Evolutionary conservation across 2,113 vertebrate genomes (phyloP), one percentile per base, ranked within the genome.

Genomic region (Oryzias celebensis): DNA sequence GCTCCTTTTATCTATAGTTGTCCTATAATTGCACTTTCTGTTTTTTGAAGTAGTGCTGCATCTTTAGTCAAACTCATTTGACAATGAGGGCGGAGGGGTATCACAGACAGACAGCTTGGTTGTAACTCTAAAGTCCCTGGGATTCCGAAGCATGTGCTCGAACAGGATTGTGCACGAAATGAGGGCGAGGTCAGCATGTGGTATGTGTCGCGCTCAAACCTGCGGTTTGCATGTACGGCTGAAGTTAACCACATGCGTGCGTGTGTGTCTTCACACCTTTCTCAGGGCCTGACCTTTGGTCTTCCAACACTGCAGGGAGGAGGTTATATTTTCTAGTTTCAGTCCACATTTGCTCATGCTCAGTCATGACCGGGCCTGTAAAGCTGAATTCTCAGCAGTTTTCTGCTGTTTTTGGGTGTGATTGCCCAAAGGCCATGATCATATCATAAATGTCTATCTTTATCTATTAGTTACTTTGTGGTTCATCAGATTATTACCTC

Each of bases 11-110:
- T 28, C 26, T 28, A 26, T 26, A 28, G 7, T 28, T 28, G 26
- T 20, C 20, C 20, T 28, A 7, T 28, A 28, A 28, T 28, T 28
- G 26, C 20, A 20, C 20, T 6, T 28, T 28, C 26, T 28, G 0
- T 6, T 28, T 6, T 28, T 28, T 28, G 26, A 36, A 36, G 12
- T 36, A 36, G 1, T 36, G 12, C 12, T 8, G 59, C 78, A 85
- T 81, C 47, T 71, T 80, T 71, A 76, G 75, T 76, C 78, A 55
- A 78, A 62, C 72, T 88, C 80, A 87, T 65, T 71, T 88, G 78
- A 88, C 59, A 61, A 50, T 14, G 46, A 48, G 44, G 43, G 43
- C 10, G 36, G 48, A 15, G 67, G 54, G 51, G 58, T 45, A 28
- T 58, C 53, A 16, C 50, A n/a, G 22, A 12, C 28, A 18, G 50